Evolutionary conservation across 2,113 vertebrate species (phyloP).

Genomic region (Anguilla rostrata): DNA sequence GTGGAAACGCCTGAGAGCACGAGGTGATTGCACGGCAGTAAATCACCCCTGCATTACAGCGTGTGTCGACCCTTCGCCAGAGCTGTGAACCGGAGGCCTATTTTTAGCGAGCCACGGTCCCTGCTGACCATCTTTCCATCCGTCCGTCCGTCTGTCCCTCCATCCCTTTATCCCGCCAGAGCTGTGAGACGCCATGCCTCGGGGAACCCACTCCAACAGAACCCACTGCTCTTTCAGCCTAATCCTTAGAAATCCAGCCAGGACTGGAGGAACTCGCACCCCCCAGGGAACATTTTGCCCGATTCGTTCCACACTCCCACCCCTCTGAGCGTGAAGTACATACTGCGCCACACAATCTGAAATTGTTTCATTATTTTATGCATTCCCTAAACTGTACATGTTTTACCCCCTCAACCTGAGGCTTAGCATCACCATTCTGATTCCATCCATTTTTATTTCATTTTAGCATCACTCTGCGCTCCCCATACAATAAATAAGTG

Average conservation of each 20-base stretch:
- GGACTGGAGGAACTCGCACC: background rate
- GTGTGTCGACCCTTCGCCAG: background rate
- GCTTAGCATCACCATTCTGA: background rate
- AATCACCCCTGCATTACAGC: background rate
- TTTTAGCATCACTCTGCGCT: no score
- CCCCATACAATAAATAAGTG: no score
- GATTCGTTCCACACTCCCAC: slow-evolving; percentile 9
- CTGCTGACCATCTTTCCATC: background rate
- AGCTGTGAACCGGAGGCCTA: background rate
- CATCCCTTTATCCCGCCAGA: no score
- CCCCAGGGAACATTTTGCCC: background rate
- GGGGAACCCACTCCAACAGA: no score
- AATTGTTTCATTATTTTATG: no score
- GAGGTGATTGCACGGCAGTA: background rate
- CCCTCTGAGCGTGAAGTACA: background rate
- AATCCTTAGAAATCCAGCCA: background rate
- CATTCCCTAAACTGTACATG: background rate
- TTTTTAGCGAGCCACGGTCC: background rate
- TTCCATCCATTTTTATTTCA: background rate
- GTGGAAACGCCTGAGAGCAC: background rate
- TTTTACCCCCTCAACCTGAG: background rate
- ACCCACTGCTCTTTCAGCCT: no score
- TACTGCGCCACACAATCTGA: no score
- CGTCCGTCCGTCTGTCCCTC: no score
- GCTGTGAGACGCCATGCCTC: no score